A percentile compares a stretch with the other conserved stretches of the same genome.
phyloP scores from a whole-genome alignment of 2,888 invertebrate species.

The Dasysyrphus albostriatus region DNA sequence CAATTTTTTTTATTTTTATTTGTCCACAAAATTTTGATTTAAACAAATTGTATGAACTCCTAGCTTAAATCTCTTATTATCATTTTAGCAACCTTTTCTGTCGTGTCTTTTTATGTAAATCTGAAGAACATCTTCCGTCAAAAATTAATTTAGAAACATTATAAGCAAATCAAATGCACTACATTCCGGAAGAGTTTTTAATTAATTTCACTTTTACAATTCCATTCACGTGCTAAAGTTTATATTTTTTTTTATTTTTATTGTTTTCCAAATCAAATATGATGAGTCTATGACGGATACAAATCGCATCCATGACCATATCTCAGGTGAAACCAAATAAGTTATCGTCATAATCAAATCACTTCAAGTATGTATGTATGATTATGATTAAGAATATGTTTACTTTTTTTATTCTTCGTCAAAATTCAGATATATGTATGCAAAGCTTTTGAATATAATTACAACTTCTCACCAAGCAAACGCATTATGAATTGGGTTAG shows the following conservation, averaged over 20 bases:
- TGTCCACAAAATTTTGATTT: no score
- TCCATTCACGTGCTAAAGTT: constrained; percentile 44
- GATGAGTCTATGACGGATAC: constrained; percentile 58
- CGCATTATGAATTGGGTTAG: constrained; percentile 53
- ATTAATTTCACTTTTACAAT: constrained; percentile 47
- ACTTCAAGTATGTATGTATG: no score
- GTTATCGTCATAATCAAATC: constrained; percentile 11
- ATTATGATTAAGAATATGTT: constrained; percentile 26
- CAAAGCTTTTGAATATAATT: constrained; percentile 5
- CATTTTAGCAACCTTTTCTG: background rate
- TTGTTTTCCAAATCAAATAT: constrained; percentile 13
- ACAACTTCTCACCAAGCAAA: background rate
- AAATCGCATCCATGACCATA: constrained; percentile 47
- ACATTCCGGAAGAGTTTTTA: constrained; percentile 59
- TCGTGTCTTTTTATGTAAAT: background rate
- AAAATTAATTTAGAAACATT: background rate
- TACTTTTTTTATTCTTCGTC: background rate
- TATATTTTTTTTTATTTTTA: constrained; percentile 2
- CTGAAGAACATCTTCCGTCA: background rate
- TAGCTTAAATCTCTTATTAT: background rate
- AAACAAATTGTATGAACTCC: no score
- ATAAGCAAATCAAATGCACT: background rate
- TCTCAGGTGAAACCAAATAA: constrained; percentile 50
- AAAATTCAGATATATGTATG: background rate
- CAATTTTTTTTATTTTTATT: no score